These are phyloP conservation scores for Heteractis magnifica DNA, from an alignment of 92 coral and sea anemone genomes.

Conservation along the genomic window DNA sequence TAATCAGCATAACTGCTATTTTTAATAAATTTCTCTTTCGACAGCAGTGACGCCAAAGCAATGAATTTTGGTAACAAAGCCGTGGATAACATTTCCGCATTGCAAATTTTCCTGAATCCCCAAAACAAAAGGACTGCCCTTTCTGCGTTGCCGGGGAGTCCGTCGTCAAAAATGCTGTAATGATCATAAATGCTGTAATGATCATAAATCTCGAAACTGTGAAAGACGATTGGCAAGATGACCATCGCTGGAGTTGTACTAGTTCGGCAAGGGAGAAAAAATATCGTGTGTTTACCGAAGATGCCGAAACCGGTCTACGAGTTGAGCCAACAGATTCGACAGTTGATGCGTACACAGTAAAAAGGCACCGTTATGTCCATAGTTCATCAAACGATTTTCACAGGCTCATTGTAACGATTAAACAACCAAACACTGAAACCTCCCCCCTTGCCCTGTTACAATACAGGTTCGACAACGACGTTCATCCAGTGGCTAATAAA, in stretches of 20 bases:
- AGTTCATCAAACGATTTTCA: slow-evolving; percentile 43
- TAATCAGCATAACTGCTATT: neutral
- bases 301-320: too few relatives aligned
- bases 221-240: slow-evolving; percentile 59
- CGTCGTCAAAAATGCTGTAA: slow-evolving; percentile 12
- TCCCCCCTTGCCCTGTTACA: slow-evolving; percentile 49
- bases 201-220: slow-evolving; percentile 17
- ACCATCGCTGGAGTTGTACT: slow-evolving; percentile 39
- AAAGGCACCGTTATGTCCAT: slow-evolving; percentile 34
- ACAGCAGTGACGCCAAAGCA: neutral
- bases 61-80: slow-evolving; percentile 17
- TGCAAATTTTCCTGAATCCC: slow-evolving; percentile 31
- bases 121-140: slow-evolving; percentile 26
- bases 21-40: too few relatives aligned
- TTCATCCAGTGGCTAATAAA: slow-evolving; percentile 29
- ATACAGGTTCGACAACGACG: slow-evolving; percentile 41
- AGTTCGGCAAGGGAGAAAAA: slow-evolving; percentile 33
- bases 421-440: slow-evolving; percentile 30
- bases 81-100: slow-evolving; percentile 41
- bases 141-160: slow-evolving; percentile 16
- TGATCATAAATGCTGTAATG: slow-evolving; percentile 10
- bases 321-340: too few relatives aligned
- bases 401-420: slow-evolving; percentile 32
- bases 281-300: neutral
- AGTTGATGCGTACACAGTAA: slow-evolving; percentile 12